Conservation (phyloP, 2,113 vertebrate species). For the Bubo bubo region DNA sequence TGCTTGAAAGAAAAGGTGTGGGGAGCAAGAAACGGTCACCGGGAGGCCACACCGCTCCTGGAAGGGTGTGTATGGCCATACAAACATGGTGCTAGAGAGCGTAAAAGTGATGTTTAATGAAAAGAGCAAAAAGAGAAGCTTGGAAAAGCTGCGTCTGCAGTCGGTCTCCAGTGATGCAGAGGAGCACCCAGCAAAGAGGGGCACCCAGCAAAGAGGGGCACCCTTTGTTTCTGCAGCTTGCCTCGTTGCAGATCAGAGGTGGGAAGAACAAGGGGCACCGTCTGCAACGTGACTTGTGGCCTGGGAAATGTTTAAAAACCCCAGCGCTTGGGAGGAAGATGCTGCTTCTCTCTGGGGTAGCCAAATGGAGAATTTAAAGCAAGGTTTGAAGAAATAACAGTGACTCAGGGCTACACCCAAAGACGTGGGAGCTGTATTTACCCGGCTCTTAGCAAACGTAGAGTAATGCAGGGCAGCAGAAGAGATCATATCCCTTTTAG, state of each 20-base stretch:
- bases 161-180: fast-evolving
- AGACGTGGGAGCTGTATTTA: fast-evolving
- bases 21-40: background rate
- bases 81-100: fast-evolving
- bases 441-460: background rate
- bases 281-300: fast-evolving
- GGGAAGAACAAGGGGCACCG: background rate
- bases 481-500: background rate
- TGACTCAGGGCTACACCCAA: background rate
- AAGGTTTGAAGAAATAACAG: background rate
- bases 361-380: background rate
- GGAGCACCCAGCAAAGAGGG: background rate
- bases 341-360: background rate
- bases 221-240: background rate
- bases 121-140: background rate
- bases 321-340: background rate
- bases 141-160: background rate
- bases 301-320: background rate
- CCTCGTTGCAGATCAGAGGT: fast-evolving
- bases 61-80: fast-evolving
- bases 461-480: background rate
- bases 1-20: background rate
- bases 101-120: background rate
- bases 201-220: background rate
- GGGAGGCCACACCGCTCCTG: fast-evolving